Evolutionary conservation across 1,140 invertebrate species (phyloP), one percentile per base, ranked within the genome.

Genomic region (Diabrotica virgifera): DNA sequence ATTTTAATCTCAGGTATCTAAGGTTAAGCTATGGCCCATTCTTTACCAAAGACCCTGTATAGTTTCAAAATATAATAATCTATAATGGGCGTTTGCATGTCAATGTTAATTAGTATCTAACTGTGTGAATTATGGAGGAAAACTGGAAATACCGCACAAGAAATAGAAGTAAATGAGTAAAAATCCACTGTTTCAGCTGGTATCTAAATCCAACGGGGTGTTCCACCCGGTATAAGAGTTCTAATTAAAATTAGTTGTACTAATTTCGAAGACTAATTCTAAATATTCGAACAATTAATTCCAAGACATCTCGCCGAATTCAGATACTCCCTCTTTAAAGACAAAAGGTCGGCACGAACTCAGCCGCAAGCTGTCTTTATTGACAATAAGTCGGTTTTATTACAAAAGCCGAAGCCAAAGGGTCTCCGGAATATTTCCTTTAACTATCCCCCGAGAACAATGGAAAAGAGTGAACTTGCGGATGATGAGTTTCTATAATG

Each of bases 301-400:
- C n/a, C 10, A 12, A 57, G 55, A 57, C 36, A n/a, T 37, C 55
- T 53, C 14, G 14, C 14, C n/a, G n/a, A 46, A 46, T 46, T 46
- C n/a, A 12, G 9, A 36, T n/a, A 12, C 36, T 12, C 40, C 55
- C 36, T 5, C 35, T 36, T 57, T 24, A 36, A 37, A 36, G 36
- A 37, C 36, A 40, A 55, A 57, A 36, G 55, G 55, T 40, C 55
- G 55, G 24, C 55, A n/a, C n/a, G 52, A 53, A 24, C 8, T 36
- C 35, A 57, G 55, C 36, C 36, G 5, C 55, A 37, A 36, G 35
- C 55, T 57, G 24, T 37, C 35, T 57, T 57, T 57, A 57, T 57
- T 36, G 55, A 36, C 55, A 57, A 57, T 57, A 57, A 57, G 24
- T 57, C 36, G 24, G 55, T 57, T 57, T 57, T 57, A 57, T 40